Evolutionary conservation across 92 coral and sea anemone species (phyloP), one percentile per base, ranked within the genome.

Genomic region (Epizoanthus fatuus): DNA sequence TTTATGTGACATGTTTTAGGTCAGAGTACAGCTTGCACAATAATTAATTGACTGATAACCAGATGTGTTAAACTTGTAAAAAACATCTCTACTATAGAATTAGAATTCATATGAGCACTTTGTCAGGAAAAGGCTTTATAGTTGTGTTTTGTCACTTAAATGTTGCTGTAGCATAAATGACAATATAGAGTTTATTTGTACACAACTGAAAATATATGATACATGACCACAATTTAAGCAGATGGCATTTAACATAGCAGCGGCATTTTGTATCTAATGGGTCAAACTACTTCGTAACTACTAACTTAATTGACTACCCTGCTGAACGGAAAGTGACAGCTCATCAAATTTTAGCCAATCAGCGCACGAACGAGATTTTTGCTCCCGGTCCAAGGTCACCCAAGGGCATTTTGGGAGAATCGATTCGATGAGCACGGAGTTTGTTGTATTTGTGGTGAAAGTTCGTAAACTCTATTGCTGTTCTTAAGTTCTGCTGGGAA

Each of bases 51-150:
- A 22, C 25, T 22, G 25, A 22, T 22, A 22, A 22, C 25, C 25
- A 22, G 25, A 22, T 22, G 25, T 22, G 25, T 22, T 22, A 22
- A 22, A 22, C 25, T 22, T 22, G 25, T 22, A 22, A 22, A 22
- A 22, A 22, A 22, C 25, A 22, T 22, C 25, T 22, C 25, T 22
- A 22, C 25, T 22, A 22, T 22, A 22, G 25, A 22, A 22, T 22
- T 22, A 22, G 0, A 22, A 22, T 22, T 22, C 25, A 22, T 22
- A 67, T 35, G 39, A 67, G 72, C 49, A 7, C 10, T 37, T 67
- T 67, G 52, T 67, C 51, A 67, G 72, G 72, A 67, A 60, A 60
- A 4, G 66, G 66, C 66, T 60, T 60, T 25, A 60, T 35, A 60
- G 66, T 19, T 60, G 66, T 60, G 32, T 60, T 58, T 60, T 60